These are phyloP conservation scores for Propithecus coquereli DNA, from an alignment of 2,113 vertebrate genomes.

Conservation along the genomic window DNA sequence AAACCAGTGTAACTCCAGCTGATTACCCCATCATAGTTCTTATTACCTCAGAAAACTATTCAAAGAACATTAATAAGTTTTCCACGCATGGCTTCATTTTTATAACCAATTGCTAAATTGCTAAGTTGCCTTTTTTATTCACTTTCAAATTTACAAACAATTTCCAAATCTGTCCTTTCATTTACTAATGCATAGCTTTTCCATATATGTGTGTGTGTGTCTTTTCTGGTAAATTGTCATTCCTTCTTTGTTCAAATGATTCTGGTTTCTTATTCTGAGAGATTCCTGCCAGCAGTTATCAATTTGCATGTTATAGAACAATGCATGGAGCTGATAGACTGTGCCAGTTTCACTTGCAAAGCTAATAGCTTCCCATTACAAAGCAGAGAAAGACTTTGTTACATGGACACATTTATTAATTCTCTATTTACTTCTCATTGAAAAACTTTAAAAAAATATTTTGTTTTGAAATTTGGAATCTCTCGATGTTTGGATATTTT, in stretches of 20 bases:
- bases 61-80: constrained; percentile 70
- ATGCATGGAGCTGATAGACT: background rate
- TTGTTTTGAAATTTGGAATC: constrained; percentile 18
- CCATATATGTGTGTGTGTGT: background rate
- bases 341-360: background rate
- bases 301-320: background rate
- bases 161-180: constrained; percentile 49
- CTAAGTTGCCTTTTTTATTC: constrained; percentile 73
- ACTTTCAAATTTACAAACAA: constrained; percentile 71
- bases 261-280: constrained; percentile 20
- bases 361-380: background rate
- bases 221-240: constrained; percentile 51
- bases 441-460: background rate
- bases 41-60: constrained; percentile 66
- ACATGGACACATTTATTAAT: background rate
- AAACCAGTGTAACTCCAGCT: constrained; percentile 66
- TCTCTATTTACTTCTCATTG: constrained; percentile 24
- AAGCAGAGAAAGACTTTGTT: background rate
- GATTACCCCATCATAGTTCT: constrained; percentile 68
- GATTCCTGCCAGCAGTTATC: background rate
- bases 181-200: constrained; percentile 41
- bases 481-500: background rate
- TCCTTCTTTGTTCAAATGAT: constrained; percentile 12
- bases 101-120: constrained; percentile 73
- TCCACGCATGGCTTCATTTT: constrained; percentile 76